A percentile compares a stretch with the other conserved stretches of the same genome.
phyloP scores from a whole-genome alignment of 2,797 vertebrate genomes.

The Hemibagrus guttatus region DNA sequence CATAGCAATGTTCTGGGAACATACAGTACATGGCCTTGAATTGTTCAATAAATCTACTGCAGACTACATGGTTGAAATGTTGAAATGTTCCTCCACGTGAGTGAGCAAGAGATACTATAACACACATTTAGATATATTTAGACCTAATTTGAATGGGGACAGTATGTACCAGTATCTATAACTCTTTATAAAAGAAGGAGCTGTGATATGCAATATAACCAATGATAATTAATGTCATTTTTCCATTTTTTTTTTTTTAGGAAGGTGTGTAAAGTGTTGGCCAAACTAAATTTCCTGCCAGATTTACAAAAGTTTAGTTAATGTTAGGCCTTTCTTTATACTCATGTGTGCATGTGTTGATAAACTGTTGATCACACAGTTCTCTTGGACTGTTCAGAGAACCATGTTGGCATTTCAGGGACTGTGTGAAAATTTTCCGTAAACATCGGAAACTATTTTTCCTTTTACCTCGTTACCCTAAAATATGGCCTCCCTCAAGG shows the following conservation, averaged over 20 bases:
- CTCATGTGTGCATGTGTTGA: not conserved
- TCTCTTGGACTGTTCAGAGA: no score
- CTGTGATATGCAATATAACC: no score
- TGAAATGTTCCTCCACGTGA: not conserved
- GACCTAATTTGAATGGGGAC: not conserved
- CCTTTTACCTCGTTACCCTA: no score
- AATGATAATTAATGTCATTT: not conserved
- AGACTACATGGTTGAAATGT: not conserved
- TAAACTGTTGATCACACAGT: not conserved
- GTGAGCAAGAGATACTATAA: not conserved
- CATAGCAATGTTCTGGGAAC: constrained; percentile 45
- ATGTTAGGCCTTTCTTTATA: not conserved
- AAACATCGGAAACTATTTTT: no score
- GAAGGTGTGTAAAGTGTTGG: not conserved
- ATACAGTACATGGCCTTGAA: constrained; percentile 42
- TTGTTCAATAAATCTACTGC: constrained; percentile 34
- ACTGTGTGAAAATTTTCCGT: no score
- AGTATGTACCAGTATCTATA: not conserved
- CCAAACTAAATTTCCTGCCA: not conserved
- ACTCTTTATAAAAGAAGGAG: not conserved
- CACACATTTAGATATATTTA: not conserved
- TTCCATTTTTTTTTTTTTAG: not conserved
- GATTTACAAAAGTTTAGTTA: not conserved
- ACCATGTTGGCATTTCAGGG: no score
- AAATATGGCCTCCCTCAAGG: no score